Conservation (phyloP, 2,888 invertebrate species). For the Colostygia pectinataria region DNA sequence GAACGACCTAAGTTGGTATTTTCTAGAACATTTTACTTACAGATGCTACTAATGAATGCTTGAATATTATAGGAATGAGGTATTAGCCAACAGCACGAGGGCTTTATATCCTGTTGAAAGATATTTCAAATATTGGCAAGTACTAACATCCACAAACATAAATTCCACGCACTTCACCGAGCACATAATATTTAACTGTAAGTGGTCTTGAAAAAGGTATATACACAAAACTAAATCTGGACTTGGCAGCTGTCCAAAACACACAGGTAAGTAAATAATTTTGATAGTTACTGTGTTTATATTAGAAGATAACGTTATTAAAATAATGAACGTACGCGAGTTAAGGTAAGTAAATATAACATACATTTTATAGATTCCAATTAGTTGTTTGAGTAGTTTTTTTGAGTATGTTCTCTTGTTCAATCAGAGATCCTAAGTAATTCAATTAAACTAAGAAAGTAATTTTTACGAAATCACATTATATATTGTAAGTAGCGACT, state of each 20-base stretch:
- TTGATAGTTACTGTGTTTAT: slow-evolving; percentile 11
- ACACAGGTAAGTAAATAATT: slow-evolving; percentile 18
- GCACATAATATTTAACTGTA: slow-evolving; percentile 6
- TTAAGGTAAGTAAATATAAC: background rate
- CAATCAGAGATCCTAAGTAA: too few relatives aligned
- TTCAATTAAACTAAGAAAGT: too few relatives aligned
- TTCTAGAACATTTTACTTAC: too few relatives aligned
- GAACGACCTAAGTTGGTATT: too few relatives aligned
- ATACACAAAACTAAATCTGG: slow-evolving; percentile 16
- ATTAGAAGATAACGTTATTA: slow-evolving; percentile 3
- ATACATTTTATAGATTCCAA: background rate
- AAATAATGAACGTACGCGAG: slow-evolving; percentile 1
- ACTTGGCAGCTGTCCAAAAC: slow-evolving; percentile 22
- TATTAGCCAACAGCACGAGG: too few relatives aligned
- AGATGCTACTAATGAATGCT: too few relatives aligned
- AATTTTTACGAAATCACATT: too few relatives aligned
- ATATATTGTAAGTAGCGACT: too few relatives aligned
- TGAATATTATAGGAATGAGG: too few relatives aligned
- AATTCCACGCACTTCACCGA: slow-evolving; percentile 11
- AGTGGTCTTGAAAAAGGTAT: slow-evolving; percentile 15
- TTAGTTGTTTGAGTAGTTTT: too few relatives aligned
- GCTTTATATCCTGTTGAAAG: background rate
- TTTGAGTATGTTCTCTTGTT: too few relatives aligned
- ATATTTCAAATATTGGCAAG: background rate
- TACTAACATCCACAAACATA: slow-evolving; percentile 1